Evolutionary conservation across 2,888 invertebrate species (phyloP), one percentile per base, ranked within the genome.

Genomic region (Caenorhabditis auriculariae): DNA sequence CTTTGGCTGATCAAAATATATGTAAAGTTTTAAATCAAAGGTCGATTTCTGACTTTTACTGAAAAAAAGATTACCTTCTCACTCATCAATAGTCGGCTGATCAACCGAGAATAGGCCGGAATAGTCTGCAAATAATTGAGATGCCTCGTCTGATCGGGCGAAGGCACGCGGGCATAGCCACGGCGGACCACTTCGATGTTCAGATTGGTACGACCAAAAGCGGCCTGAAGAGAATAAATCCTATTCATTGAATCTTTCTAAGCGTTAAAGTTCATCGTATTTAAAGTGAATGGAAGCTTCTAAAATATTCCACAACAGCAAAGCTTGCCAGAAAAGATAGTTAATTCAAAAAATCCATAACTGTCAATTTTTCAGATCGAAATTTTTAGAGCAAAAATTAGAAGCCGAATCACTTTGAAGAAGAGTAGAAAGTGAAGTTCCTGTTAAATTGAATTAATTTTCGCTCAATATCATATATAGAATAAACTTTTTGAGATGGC

Each of bases 181-280:
- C 74, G 66, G 17, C 81, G 75, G 19, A 81, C 72, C 38, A 81
- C 60, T 49, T 81, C 81, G 26, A 75, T 46, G 60, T 81, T 82
- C 46, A 81, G 55, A 52, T 79, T 82, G 12, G 73, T 69, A 19
- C 71, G 63, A n/a, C 65, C 53, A n/a, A 80, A 48, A 24, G 64
- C 56, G 42, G 57, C 69, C 71, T 75, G 47, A 29, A 56, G 38
- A 29, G 21, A 45, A 4, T 5, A 26, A 19, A 26, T 48, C 21
- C 32, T 17, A 21, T 41, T 15, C n/a, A n/a, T n/a, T n/a, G n/a
- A n/a, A n/a, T n/a, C n/a, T 35, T 35, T 35, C n/a, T 35, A 35
- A 15, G 12, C 12, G 35, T 12, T 15, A 1, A 15, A 15, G 12
- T 35, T 35, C 9, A 9, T 39, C 15, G 19, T 1, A 9, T n/a